Conservation (phyloP, 1,140 invertebrate species). For the Drosophila chauvacae region DNA sequence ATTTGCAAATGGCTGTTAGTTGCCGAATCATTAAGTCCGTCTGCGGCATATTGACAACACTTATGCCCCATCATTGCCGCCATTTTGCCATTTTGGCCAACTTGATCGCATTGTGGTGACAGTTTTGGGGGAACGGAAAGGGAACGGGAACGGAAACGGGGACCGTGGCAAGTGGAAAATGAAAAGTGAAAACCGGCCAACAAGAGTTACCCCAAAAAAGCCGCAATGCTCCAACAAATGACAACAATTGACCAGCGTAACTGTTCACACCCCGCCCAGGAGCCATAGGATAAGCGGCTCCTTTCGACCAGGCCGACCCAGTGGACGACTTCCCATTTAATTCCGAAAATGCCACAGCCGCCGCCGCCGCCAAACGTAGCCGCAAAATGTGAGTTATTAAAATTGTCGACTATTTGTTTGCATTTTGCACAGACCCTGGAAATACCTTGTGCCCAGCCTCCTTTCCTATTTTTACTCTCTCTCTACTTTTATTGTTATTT, state of each 20-base stretch:
- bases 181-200: slow-evolving; percentile 40
- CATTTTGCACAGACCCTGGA: slow-evolving; percentile 44
- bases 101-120: slow-evolving; percentile 33
- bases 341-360: slow-evolving; percentile 52
- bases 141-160: background rate
- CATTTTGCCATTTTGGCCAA: slow-evolving; percentile 15
- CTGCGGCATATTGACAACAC: slow-evolving; percentile 39
- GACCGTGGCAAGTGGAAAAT: background rate
- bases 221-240: slow-evolving; percentile 22
- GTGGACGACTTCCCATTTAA: slow-evolving; percentile 39
- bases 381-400: slow-evolving; percentile 74
- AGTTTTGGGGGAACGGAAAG: slow-evolving; percentile 6
- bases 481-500: slow-evolving; percentile 58
- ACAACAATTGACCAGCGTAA: slow-evolving; percentile 35
- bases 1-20: slow-evolving; percentile 6
- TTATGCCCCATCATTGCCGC: slow-evolving; percentile 17
- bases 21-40: slow-evolving; percentile 40
- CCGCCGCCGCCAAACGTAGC: slow-evolving; percentile 56
- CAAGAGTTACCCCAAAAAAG: slow-evolving; percentile 37
- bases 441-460: background rate
- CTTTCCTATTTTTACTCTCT: background rate
- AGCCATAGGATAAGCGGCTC: background rate
- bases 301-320: background rate
- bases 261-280: background rate
- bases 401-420: slow-evolving; percentile 65